Evolutionary conservation across 1,140 invertebrate species (phyloP).

Genomic region (Halesus radiatus): DNA sequence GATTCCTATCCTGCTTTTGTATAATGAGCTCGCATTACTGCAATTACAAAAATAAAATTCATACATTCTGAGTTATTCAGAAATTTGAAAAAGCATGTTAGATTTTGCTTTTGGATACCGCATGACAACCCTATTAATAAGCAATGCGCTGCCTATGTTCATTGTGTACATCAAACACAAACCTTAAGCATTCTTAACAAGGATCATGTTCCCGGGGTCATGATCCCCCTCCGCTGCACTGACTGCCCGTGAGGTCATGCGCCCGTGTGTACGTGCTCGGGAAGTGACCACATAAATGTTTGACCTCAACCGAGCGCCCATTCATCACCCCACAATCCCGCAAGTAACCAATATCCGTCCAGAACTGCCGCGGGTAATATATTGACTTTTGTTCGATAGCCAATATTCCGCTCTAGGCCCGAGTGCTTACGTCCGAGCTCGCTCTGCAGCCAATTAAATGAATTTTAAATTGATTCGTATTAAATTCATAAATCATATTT

Average conservation of each 20-base stretch:
- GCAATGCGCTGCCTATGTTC: too few relatives aligned
- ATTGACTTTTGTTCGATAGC: constrained; percentile 13
- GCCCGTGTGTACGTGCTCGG: not conserved
- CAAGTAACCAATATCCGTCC: constrained; percentile 29
- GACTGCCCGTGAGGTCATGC: not conserved
- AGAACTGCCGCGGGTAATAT: constrained; percentile 17
- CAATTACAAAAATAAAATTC: too few relatives aligned
- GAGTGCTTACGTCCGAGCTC: not conserved
- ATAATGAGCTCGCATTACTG: too few relatives aligned
- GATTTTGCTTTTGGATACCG: too few relatives aligned
- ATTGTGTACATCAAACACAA: not conserved
- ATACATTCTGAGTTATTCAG: too few relatives aligned
- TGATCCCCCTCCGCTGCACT: not conserved
- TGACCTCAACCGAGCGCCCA: constrained; percentile 2
- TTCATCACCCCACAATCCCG: constrained; percentile 24
- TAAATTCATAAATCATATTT: not conserved
- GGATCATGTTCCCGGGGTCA: not conserved
- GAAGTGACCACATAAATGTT: constrained; percentile 24
- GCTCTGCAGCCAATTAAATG: not conserved
- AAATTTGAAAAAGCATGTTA: too few relatives aligned
- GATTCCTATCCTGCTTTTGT: too few relatives aligned
- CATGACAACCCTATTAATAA: too few relatives aligned
- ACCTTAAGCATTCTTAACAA: not conserved
- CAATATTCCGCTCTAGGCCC: constrained; percentile 17
- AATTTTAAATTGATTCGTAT: not conserved